Conservation (phyloP, 2,888 invertebrate genomes). For the Trilocha varians region DNA sequence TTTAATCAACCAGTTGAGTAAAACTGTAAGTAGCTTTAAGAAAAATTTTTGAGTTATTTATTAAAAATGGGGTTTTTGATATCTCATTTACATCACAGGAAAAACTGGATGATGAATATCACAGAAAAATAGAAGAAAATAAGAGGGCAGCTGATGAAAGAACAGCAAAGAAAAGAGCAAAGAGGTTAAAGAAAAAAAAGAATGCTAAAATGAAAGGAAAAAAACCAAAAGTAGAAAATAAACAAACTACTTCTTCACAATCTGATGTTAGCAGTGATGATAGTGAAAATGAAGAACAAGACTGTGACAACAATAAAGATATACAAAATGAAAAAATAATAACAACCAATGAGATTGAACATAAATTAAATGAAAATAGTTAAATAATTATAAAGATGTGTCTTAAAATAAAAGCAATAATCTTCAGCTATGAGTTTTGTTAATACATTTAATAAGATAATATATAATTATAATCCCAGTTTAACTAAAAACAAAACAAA, state of each 20-base stretch:
- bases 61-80: too few species aligned
- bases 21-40: too few species aligned
- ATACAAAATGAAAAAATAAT: conserved; percentile 13
- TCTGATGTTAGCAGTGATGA: conserved; percentile 43
- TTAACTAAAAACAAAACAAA: too few species aligned
- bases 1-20: too few species aligned
- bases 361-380: background rate
- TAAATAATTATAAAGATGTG: background rate
- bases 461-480: too few species aligned
- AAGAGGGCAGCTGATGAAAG: conserved; percentile 79
- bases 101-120: conserved; percentile 87
- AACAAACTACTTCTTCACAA: conserved; percentile 31
- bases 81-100: too few species aligned
- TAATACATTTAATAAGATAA: too few species aligned
- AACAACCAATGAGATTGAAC: conserved; percentile 2
- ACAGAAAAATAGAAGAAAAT: conserved; percentile 84
- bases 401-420: too few species aligned
- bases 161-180: conserved; percentile 94
- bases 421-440: too few species aligned
- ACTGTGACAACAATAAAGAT: conserved; percentile 21
- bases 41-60: too few species aligned
- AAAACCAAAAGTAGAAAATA: conserved; percentile 44
- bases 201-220: conserved; percentile 50
- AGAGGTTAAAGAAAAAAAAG: conserved; percentile 84
- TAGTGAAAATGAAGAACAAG: conserved; percentile 19